phyloP scores from a whole-genome alignment of 2,888 invertebrate genomes.

The Aspidiotus destructor region DNA sequence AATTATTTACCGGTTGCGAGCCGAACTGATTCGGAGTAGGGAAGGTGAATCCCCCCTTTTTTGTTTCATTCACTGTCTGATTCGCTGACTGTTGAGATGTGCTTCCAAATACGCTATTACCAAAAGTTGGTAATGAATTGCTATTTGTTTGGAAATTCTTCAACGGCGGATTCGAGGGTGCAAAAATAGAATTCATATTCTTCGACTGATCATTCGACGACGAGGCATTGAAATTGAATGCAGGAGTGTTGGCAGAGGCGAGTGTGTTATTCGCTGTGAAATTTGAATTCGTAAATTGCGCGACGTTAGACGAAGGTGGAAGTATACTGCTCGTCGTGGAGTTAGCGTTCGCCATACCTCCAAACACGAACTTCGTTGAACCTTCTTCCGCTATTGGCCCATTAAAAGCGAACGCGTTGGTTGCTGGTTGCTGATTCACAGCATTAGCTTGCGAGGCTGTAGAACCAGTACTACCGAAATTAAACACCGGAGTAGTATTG shows the following conservation, averaged over 20 bases:
- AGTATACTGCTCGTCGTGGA: not conserved
- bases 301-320: too few species aligned
- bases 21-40: not conserved
- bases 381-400: constrained; percentile 18
- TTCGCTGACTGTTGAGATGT: not conserved
- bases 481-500: not conserved
- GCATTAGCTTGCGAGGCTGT: not conserved
- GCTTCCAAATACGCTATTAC: constrained; percentile 10
- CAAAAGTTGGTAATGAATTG: not conserved
- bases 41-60: constrained; percentile 24
- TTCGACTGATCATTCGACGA: not conserved
- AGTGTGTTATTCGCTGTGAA: not conserved
- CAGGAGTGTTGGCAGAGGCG: not conserved
- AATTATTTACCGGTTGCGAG: constrained; percentile 11
- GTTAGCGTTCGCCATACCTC: constrained; percentile 3
- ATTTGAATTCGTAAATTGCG: not conserved
- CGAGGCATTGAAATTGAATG: not conserved
- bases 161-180: not conserved
- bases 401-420: constrained; percentile 19
- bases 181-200: not conserved
- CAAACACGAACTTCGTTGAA: constrained; percentile 15
- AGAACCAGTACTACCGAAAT: not conserved
- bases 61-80: not conserved
- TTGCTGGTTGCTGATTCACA: not conserved
- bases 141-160: not conserved